These are phyloP conservation scores for Cinclus mexicanus DNA, from an alignment of 2,113 vertebrate genomes.

Conservation along the genomic window DNA sequence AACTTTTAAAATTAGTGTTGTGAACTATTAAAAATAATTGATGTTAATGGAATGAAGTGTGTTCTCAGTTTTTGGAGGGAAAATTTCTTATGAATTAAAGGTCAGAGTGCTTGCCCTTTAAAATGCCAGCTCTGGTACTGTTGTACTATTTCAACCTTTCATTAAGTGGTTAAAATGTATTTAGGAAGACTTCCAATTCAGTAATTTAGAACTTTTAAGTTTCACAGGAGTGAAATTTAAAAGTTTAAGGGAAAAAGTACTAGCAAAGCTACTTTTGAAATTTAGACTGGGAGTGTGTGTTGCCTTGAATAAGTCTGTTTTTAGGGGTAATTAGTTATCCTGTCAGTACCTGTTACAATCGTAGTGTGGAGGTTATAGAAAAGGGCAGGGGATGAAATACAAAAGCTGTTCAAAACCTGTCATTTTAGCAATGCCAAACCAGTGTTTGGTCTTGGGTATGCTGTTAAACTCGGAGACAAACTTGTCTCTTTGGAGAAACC, in stretches of 20 bases:
- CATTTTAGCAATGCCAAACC: not conserved
- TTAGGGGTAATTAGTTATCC: not conserved
- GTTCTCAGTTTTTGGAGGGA: constrained; percentile 15
- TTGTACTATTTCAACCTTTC: not conserved
- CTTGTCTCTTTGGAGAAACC: not conserved
- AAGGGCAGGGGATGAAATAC: not conserved
- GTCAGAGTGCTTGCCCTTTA: constrained; percentile 18
- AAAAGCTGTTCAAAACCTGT: not conserved
- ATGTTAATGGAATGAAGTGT: constrained; percentile 26
- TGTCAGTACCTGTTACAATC: not conserved
- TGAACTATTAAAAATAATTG: constrained; percentile 46
- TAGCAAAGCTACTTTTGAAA: constrained; percentile 20
- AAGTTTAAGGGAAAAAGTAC: not conserved
- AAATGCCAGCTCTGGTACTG: constrained; percentile 45
- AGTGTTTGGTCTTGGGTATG: not conserved
- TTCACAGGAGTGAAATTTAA: not conserved
- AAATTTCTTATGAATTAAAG: constrained; percentile 40
- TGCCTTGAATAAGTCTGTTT: constrained; percentile 20
- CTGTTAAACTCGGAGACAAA: not conserved
- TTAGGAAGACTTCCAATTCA: constrained; percentile 5
- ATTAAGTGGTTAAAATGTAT: not conserved
- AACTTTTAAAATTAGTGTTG: constrained; percentile 30
- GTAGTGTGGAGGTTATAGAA: not conserved
- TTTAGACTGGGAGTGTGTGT: not conserved
- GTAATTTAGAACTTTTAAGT: not conserved